Base-by-base conservation (phyloP, 2,113 vertebrate species). In the Crotalus tigris region DNA sequence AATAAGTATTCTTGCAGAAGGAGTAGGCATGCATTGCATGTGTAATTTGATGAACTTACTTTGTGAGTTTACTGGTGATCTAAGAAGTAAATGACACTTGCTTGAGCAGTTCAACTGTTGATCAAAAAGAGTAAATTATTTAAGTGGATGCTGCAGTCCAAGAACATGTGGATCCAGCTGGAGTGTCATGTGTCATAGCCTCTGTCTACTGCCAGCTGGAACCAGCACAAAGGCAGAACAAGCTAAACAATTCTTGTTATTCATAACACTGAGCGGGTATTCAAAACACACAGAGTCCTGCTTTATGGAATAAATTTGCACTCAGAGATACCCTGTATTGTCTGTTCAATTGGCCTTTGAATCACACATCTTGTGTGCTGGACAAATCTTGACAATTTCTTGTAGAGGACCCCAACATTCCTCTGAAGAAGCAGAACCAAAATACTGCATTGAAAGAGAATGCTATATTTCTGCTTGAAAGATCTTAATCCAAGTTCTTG, bases 211-310 rank as follows among this genome's bases (percentile, higher is more conserved):
- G 98, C 98, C 98, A 99, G 98, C 98, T 98, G 99, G 99, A 97
- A 96, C 17, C 88, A 54, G 96, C 97, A 97, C 98, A 98, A 98
- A 98, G 98, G 95, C 96, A 97, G 97, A 97, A 97, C 97, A 97
- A 98, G 98, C 96, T 97, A 98, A 98, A 99, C 99, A 99, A 99
- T 99, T 98, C 98, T 98, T 97, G 98, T 99, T 98, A 99, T 99
- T 99, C 99, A 99, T 98, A 97, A 98, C 97, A 98, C 98, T 97
- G 97, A 98, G 98, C 97, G 96, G 96, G 97, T 97, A 98, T 98
- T 98, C 98, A 95, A 97, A 98, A 98, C 97, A 98, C 97, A 98
- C 97, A 98, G 97, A 94, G 96, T 51, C 94, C 93, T 96, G 97
- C 98, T 98, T 98, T 98, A 98, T 97, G 97, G 97, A 98, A 98